phyloP scores from a whole-genome alignment of 2,113 vertebrate species.

The Oryzias javanicus region DNA sequence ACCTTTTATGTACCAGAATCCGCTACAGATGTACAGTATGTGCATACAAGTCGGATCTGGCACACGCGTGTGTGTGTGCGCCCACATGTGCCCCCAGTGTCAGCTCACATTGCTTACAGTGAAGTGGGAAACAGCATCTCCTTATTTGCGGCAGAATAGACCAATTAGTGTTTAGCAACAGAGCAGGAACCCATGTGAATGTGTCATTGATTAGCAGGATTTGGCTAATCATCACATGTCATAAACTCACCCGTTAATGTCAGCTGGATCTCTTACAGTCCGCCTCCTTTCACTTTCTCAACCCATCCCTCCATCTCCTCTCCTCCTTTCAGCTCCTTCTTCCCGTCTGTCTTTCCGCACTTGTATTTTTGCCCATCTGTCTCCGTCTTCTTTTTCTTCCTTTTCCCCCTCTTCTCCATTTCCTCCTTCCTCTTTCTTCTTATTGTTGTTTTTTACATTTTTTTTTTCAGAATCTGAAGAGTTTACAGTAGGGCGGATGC shows the following conservation, averaged over 20 bases:
- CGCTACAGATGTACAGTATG: constrained; percentile 65
- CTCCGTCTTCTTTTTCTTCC: constrained; percentile 55
- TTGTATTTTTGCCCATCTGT: constrained; percentile 34
- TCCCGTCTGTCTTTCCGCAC: constrained; percentile 63
- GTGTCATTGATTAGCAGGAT: constrained; percentile 82
- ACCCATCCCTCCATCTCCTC: constrained; percentile 51
- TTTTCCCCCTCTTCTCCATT: constrained; percentile 56
- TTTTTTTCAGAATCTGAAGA: constrained; percentile 22
- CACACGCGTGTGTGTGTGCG: constrained; percentile 39
- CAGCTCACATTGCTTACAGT: constrained; percentile 61
- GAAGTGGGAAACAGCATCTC: constrained; percentile 77
- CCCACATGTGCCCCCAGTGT: constrained; percentile 59
- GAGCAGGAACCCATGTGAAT: constrained; percentile 81
- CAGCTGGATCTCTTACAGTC: constrained; percentile 75
- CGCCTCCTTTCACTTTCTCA: constrained; percentile 58
- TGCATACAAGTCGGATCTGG: constrained; percentile 48
- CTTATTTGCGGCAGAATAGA: constrained; percentile 78
- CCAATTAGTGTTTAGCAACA: constrained; percentile 79
- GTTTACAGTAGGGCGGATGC: constrained; percentile 59
- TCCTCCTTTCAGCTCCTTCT: constrained; percentile 60
- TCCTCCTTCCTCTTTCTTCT: constrained; percentile 66
- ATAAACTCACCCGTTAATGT: constrained; percentile 75
- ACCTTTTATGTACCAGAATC: constrained; percentile 73
- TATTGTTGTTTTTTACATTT: constrained; percentile 25
- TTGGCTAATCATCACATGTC: constrained; percentile 82